Conservation (phyloP, 2,888 invertebrate species). For the Alloplasta piceator region DNA sequence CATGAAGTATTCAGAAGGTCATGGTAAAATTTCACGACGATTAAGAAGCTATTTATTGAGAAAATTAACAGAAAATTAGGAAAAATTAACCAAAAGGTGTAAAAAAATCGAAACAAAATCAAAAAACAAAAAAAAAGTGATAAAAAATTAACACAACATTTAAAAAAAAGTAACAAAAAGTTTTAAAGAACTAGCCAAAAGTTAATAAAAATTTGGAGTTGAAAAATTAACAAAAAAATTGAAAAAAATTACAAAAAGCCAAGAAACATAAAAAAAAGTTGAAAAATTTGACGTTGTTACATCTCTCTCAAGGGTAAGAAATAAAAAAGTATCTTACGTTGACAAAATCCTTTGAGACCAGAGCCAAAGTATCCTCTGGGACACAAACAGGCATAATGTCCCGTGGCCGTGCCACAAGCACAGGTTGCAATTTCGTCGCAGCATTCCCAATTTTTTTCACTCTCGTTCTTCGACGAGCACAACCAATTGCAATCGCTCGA, state of each 20-base stretch:
- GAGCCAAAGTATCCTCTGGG: constrained; percentile 87
- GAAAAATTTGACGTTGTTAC: neutral
- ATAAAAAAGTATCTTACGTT: constrained; percentile 83
- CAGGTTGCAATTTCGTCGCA: constrained; percentile 87
- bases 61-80: too few species aligned
- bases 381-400: constrained; percentile 89
- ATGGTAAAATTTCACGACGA: too few species aligned
- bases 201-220: constrained; percentile 8
- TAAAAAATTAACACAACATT: neutral
- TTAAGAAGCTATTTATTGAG: neutral
- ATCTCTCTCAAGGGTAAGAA: neutral
- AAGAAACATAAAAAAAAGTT: neutral
- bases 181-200: constrained; percentile 20
- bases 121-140: neutral
- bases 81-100: neutral
- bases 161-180: neutral
- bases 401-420: constrained; percentile 88
- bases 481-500: constrained; percentile 84
- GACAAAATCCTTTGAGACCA: constrained; percentile 86
- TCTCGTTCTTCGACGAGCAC: constrained; percentile 81
- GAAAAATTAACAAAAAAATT: neutral
- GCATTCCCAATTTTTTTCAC: constrained; percentile 81
- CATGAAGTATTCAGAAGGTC: too few species aligned
- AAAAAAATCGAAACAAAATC: too few species aligned
- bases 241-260: neutral